Conservation (phyloP, 2,888 invertebrate species). For the Andrena trimmerana region DNA sequence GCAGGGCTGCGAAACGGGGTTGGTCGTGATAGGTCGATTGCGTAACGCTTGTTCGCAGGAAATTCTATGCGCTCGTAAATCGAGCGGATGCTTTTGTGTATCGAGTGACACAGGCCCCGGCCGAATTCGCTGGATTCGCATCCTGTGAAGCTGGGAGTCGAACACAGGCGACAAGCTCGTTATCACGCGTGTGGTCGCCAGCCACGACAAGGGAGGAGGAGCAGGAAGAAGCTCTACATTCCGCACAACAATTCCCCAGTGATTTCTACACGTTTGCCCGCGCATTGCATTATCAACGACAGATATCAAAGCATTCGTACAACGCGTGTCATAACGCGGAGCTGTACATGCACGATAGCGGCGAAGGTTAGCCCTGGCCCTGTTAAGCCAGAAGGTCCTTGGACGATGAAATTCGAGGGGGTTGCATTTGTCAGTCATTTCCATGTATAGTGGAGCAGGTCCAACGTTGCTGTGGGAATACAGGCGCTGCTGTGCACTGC, state of each 20-base stretch:
- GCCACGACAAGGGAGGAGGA: constrained; percentile 20
- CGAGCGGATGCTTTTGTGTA: constrained; percentile 71
- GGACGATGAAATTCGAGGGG: constrained; percentile 24
- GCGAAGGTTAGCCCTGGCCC: constrained; percentile 29
- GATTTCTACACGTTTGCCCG: constrained; percentile 57
- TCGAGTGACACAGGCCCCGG: constrained; percentile 66
- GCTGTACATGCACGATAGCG: constrained; percentile 19
- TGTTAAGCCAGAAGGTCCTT: constrained; percentile 4
- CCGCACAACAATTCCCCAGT: constrained; percentile 50
- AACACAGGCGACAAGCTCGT: constrained; percentile 63
- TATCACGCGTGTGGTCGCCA: constrained; percentile 60
- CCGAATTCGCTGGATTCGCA: constrained; percentile 56
- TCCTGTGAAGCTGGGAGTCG: constrained; percentile 62
- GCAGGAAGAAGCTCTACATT: constrained; percentile 35
- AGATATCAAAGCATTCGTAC: constrained; percentile 61
- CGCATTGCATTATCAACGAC: constrained; percentile 62
- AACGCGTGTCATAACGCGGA: constrained; percentile 54
- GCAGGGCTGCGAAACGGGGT: not conserved
- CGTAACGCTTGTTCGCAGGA: constrained; percentile 40
- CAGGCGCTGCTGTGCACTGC: not conserved
- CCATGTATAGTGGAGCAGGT: constrained; percentile 5
- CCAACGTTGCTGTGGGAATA: not conserved
- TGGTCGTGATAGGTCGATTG: constrained; percentile 10
- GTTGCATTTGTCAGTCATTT: constrained; percentile 25
- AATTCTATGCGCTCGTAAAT: constrained; percentile 66